Evolutionary conservation across 2,797 vertebrate genomes (phyloP).

Genomic region (Paratrypauchen microcephalus): DNA sequence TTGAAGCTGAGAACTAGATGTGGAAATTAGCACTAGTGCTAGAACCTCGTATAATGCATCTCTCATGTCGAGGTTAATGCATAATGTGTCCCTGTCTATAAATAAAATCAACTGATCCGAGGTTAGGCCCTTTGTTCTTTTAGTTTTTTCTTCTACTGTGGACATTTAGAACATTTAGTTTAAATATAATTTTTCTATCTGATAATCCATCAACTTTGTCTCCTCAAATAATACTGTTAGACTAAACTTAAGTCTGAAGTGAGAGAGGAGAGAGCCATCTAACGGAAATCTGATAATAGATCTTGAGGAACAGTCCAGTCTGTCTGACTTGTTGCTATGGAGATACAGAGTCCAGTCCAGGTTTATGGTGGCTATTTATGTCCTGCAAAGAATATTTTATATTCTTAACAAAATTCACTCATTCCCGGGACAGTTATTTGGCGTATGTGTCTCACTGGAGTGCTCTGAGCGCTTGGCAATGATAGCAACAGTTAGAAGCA

Average conservation of each 20-base stretch:
- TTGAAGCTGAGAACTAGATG: too few species aligned
- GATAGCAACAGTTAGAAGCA: conserved; percentile 24
- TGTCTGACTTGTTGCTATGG: not conserved
- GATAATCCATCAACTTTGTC: not conserved
- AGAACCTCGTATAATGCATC: too few species aligned
- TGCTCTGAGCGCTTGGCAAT: conserved; percentile 20
- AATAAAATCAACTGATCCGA: too few species aligned
- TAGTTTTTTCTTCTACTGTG: too few species aligned
- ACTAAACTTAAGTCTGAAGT: conserved; percentile 42
- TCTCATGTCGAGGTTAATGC: too few species aligned
- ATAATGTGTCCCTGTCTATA: too few species aligned
- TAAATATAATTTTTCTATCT: not conserved
- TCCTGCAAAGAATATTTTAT: conserved; percentile 18
- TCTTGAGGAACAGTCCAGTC: conserved; percentile 40
- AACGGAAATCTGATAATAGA: conserved; percentile 56
- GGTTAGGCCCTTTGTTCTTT: too few species aligned
- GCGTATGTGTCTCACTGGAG: conserved; percentile 35
- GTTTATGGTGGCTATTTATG: conserved; percentile 10
- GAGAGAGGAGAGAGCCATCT: conserved; percentile 18
- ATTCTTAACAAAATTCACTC: conserved; percentile 15
- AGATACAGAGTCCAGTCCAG: conserved; percentile 15
- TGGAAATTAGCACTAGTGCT: too few species aligned
- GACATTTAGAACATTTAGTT: not conserved
- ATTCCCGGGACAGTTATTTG: conserved; percentile 39
- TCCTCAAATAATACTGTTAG: conserved; percentile 19